Evolutionary conservation across 2,113 vertebrate species (phyloP).

Genomic region (Arizona elegans): DNA sequence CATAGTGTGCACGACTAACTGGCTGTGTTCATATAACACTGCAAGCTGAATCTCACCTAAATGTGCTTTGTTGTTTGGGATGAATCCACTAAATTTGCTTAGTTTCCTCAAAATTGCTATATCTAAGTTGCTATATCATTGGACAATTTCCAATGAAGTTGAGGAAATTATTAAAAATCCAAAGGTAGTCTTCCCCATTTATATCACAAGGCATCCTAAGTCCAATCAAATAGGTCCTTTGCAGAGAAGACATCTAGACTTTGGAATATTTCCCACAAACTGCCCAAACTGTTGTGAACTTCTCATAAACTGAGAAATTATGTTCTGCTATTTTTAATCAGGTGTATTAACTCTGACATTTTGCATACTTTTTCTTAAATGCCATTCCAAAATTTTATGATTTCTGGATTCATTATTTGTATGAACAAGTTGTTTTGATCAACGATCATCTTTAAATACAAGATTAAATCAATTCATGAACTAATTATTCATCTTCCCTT

Average conservation of each 20-base stretch:
- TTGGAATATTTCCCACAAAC: neutral
- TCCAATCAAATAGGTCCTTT: neutral
- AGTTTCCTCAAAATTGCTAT: neutral
- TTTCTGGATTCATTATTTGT: neutral
- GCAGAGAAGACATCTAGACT: neutral
- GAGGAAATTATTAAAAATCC: neutral
- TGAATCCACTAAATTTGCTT: neutral
- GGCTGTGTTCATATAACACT: neutral
- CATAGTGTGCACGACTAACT: neutral
- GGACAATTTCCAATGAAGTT: neutral
- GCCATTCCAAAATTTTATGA: neutral
- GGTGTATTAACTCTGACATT: neutral
- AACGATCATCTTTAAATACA: neutral
- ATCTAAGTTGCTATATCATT: neutral
- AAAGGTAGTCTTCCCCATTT: neutral
- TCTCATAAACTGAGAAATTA: neutral
- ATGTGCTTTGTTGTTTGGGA: neutral
- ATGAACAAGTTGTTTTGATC: neutral
- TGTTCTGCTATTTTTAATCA: neutral
- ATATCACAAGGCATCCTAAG: neutral
- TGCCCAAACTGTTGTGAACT: neutral
- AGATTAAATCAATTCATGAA: neutral
- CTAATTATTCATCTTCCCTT: conserved; percentile 16
- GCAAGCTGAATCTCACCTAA: neutral
- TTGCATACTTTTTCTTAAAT: neutral